These are phyloP conservation scores for Phaenicophaeus curvirostris DNA, from an alignment of 2,797 vertebrate species.

Conservation along the genomic window DNA sequence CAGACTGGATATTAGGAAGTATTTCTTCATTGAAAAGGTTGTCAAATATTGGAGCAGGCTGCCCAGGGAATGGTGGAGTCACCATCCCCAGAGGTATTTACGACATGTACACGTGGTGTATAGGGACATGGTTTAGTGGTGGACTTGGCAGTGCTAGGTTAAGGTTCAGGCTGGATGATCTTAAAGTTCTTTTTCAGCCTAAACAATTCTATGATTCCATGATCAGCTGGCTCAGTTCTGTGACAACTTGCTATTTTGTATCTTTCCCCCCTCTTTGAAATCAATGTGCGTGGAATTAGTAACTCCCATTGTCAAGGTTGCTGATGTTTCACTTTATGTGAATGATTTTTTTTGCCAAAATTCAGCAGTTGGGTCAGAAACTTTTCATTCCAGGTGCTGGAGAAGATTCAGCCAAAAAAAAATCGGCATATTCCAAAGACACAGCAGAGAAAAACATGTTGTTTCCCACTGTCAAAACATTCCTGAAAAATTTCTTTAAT, in stretches of 20 bases:
- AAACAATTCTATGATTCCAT: no score
- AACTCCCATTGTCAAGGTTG: neutral
- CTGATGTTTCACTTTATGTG: neutral
- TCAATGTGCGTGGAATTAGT: neutral
- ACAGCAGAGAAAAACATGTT: slow-evolving; percentile 35
- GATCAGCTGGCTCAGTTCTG: neutral
- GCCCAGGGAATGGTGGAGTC: no score
- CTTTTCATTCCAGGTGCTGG: slow-evolving; percentile 30
- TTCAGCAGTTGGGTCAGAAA: slow-evolving; percentile 13
- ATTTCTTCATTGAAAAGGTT: no score
- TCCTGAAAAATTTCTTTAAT: slow-evolving; percentile 52
- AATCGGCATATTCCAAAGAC: slow-evolving; percentile 10
- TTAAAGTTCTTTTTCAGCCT: no score
- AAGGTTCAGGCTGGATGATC: no score
- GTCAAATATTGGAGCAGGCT: no score
- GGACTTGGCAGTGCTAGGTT: no score
- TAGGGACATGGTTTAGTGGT: no score
- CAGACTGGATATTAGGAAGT: no score
- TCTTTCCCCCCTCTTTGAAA: neutral
- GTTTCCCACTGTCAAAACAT: slow-evolving; percentile 54
- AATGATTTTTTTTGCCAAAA: neutral
- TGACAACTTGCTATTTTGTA: neutral
- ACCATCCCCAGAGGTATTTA: no score
- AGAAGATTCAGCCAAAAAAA: slow-evolving; percentile 42
- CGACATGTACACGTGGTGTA: no score